phyloP scores from a whole-genome alignment of 2,797 vertebrate species.

The Argyrosomus regius region DNA sequence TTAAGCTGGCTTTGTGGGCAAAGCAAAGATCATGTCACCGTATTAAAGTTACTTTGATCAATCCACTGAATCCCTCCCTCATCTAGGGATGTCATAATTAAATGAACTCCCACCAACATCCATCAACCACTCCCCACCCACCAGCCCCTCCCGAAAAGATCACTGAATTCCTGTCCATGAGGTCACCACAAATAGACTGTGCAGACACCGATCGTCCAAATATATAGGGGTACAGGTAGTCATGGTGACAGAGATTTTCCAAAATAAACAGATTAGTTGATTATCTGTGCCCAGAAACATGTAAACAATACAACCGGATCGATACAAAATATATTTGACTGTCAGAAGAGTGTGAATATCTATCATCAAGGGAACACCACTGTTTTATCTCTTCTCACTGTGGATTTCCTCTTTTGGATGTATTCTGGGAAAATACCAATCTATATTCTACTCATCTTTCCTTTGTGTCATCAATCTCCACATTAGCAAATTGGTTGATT shows the following conservation, averaged over 20 bases:
- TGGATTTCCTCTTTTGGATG: slow-evolving; percentile 63
- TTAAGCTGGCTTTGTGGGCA: not conserved
- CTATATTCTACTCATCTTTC: slow-evolving; percentile 75
- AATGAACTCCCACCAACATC: slow-evolving; percentile 59
- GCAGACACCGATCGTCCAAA: slow-evolving; percentile 32
- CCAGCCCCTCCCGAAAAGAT: slow-evolving; percentile 41
- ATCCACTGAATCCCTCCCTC: slow-evolving; percentile 35
- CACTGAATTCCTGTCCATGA: slow-evolving; percentile 75
- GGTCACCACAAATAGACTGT: slow-evolving; percentile 51
- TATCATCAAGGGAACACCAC: slow-evolving; percentile 70
- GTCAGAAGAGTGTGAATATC: slow-evolving; percentile 72
- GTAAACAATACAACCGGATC: slow-evolving; percentile 85
- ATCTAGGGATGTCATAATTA: slow-evolving; percentile 55
- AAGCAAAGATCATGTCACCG: slow-evolving; percentile 12
- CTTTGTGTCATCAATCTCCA: slow-evolving; percentile 62
- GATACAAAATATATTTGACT: slow-evolving; percentile 83
- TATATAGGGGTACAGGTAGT: slow-evolving; percentile 53
- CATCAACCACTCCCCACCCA: slow-evolving; percentile 41
- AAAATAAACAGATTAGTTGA: slow-evolving; percentile 81
- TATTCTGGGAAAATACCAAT: slow-evolving; percentile 77
- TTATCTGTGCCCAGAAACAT: slow-evolving; percentile 83
- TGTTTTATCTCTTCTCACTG: slow-evolving; percentile 45
- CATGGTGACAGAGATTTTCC: slow-evolving; percentile 71
- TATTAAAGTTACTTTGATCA: slow-evolving; percentile 45
- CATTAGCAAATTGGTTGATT: slow-evolving; percentile 64